Conservation (phyloP, 2,888 invertebrate genomes). For the Callyntrura guangdongensis region DNA sequence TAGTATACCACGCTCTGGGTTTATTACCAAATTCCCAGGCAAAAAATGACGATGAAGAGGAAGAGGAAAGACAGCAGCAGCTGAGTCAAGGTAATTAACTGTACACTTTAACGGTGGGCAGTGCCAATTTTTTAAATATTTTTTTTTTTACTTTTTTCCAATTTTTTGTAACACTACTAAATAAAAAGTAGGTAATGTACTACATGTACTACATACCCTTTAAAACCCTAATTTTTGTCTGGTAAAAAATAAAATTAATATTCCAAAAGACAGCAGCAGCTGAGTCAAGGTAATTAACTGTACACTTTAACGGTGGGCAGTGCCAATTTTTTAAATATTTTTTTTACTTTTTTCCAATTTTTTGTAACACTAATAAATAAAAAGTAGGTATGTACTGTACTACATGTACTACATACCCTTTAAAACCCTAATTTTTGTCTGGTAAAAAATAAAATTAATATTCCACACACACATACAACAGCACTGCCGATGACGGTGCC, state of each 20-base stretch:
- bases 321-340: constrained; percentile 6
- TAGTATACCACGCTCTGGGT: background rate
- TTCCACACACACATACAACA: background rate
- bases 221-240: background rate
- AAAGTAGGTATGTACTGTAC: too few relatives aligned
- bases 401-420: too few relatives aligned
- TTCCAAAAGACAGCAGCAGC: background rate
- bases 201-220: too few relatives aligned
- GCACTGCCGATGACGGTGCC: background rate
- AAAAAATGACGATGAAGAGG: background rate
- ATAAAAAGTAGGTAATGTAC: too few relatives aligned
- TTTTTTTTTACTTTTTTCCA: constrained; percentile 8
- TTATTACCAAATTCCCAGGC: constrained; percentile 38
- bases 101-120: background rate
- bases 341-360: constrained; percentile 17
- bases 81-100: background rate
- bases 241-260: too few relatives aligned
- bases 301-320: background rate
- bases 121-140: background rate
- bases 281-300: background rate
- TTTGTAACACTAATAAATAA: too few relatives aligned
- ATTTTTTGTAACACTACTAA: too few relatives aligned
- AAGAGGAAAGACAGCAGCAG: background rate
- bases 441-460: too few relatives aligned
- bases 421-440: background rate